Evolutionary conservation across 2,797 vertebrate genomes (phyloP).

Genomic region (Cygnus olor): DNA sequence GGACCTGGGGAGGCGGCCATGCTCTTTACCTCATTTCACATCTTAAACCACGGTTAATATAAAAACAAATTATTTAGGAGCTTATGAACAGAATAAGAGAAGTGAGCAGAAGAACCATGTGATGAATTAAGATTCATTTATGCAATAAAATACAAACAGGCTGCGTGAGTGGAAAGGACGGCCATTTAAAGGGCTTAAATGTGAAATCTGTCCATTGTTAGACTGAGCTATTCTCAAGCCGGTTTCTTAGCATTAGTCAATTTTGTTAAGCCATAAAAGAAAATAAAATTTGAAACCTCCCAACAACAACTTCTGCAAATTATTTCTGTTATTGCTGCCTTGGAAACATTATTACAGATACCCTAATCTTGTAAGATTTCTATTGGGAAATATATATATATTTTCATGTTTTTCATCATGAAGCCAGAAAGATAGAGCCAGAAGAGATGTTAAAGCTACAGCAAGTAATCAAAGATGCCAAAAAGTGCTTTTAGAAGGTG

Average conservation of each 20-base stretch:
- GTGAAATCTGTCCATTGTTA: not conserved
- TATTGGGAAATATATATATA: not conserved
- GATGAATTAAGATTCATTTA: not conserved
- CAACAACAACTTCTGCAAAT: not conserved
- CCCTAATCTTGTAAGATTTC: not conserved
- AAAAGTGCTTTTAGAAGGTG: not conserved
- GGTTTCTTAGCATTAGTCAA: not conserved
- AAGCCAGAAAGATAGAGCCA: not conserved
- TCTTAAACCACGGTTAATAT: not conserved
- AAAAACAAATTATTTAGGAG: not conserved
- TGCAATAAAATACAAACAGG: not conserved
- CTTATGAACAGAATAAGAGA: not conserved
- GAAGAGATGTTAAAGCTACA: not conserved
- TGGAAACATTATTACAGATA: not conserved
- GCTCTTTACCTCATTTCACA: not conserved
- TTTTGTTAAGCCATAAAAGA: not conserved
- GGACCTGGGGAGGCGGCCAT: too few relatives aligned
- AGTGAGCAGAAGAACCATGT: not conserved
- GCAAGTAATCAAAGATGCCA: not conserved
- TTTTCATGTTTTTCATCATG: not conserved
- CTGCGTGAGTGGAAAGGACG: not conserved
- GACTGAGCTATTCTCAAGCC: not conserved
- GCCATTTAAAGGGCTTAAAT: not conserved
- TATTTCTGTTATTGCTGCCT: not conserved
- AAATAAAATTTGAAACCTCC: not conserved